Evolutionary conservation across 2,797 vertebrate genomes (phyloP).

Genomic region (Astyanax mexicanus): DNA sequence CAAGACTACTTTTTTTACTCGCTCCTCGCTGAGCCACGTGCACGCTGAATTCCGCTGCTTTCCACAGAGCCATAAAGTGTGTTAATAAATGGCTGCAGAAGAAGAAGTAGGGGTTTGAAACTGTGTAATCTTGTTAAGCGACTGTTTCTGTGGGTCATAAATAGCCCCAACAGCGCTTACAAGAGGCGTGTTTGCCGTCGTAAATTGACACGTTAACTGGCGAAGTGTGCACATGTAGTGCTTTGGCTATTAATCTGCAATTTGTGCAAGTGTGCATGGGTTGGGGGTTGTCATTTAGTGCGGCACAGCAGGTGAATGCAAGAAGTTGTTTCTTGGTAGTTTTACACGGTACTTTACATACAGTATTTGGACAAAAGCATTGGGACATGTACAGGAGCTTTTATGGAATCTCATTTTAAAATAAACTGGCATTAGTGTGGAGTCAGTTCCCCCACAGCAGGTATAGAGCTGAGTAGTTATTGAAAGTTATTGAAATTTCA

Average conservation of each 20-base stretch:
- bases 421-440: no score
- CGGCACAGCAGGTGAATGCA: constrained; percentile 61
- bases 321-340: constrained; percentile 62
- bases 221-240: background rate
- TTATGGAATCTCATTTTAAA: no score
- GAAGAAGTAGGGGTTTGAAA: constrained; percentile 60
- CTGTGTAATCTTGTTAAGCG: constrained; percentile 68
- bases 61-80: constrained; percentile 71
- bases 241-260: constrained; percentile 14
- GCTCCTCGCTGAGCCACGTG: constrained; percentile 12
- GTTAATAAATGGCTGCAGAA: constrained; percentile 72
- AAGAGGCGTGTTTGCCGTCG: constrained; percentile 30
- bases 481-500: no score
- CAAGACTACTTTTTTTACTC: constrained; percentile 11
- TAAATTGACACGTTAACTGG: constrained; percentile 41
- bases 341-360: constrained; percentile 52
- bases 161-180: constrained; percentile 52
- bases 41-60: constrained; percentile 41
- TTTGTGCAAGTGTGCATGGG: constrained; percentile 10
- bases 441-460: no score
- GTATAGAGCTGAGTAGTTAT: no score
- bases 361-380: no score
- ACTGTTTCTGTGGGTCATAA: constrained; percentile 61
- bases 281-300: constrained; percentile 61
- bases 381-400: no score